Evolutionary conservation across 2,888 invertebrate species (phyloP).

Genomic region (Merodon equestris): DNA sequence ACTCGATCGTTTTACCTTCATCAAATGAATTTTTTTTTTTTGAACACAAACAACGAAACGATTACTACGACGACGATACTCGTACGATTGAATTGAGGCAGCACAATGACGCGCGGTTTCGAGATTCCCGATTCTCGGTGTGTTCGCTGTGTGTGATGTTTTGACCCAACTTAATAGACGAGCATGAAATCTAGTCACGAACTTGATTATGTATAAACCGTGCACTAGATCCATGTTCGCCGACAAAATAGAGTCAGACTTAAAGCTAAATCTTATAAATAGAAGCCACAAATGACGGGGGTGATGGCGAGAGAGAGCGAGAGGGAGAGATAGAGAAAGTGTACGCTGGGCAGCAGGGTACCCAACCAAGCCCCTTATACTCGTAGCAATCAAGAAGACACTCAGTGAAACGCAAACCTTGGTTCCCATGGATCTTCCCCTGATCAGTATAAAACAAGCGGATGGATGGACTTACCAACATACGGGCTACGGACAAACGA

Average conservation of each 20-base stretch:
- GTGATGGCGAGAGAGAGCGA: constrained; percentile 17
- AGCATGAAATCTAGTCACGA: constrained; percentile 80
- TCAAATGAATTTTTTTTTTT: constrained; percentile 28
- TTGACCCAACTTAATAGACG: constrained; percentile 80
- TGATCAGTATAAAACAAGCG: constrained; percentile 20
- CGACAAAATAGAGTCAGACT: constrained; percentile 79
- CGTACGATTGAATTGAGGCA: not conserved
- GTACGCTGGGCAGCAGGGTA: not conserved
- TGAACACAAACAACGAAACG: constrained; percentile 34
- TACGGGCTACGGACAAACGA: not conserved
- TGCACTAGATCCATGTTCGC: constrained; percentile 80
- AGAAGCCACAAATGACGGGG: not conserved
- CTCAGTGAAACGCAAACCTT: constrained; percentile 8
- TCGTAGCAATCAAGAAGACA: too few species aligned
- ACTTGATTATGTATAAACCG: constrained; percentile 79
- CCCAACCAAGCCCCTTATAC: not conserved
- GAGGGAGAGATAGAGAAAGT: constrained; percentile 4
- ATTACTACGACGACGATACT: constrained; percentile 31
- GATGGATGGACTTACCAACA: too few species aligned
- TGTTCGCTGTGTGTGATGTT: constrained; percentile 72
- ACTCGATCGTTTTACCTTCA: constrained; percentile 48
- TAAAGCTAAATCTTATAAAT: constrained; percentile 37
- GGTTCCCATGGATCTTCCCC: constrained; percentile 54
- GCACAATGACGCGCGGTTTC: constrained; percentile 4
- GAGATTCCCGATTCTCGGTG: not conserved